A percentile compares a stretch with the other conserved stretches of the same genome.
phyloP scores from a whole-genome alignment of 1,140 invertebrate genomes.

The Lordiphosa stackelbergi region DNA sequence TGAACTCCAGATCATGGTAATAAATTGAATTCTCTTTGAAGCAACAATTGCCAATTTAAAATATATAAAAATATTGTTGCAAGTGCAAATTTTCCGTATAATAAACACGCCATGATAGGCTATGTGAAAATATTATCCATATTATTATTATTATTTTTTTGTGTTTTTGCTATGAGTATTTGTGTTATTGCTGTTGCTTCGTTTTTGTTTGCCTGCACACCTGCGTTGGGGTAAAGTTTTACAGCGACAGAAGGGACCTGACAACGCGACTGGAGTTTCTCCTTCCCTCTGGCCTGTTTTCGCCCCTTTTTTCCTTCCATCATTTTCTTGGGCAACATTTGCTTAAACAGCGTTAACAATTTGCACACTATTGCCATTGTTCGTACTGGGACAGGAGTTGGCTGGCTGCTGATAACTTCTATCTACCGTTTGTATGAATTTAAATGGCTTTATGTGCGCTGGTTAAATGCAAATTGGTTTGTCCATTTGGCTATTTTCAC shows the following conservation, averaged over 20 bases:
- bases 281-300: conserved; percentile 18
- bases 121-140: conserved; percentile 57
- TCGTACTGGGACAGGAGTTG: conserved; percentile 11
- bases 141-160: conserved; percentile 50
- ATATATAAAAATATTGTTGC: conserved; percentile 46
- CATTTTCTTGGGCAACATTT: conserved; percentile 55
- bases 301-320: conserved; percentile 25
- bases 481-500: conserved; percentile 1
- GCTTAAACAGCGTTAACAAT: conserved; percentile 69
- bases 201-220: neutral
- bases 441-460: conserved; percentile 63
- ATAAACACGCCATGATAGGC: conserved; percentile 26
- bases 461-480: conserved; percentile 19
- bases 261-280: no score
- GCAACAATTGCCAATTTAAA: no score
- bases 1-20: no score
- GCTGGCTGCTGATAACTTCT: conserved; percentile 41
- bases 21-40: no score
- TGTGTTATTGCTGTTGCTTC: conserved; percentile 14
- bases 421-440: conserved; percentile 58
- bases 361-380: conserved; percentile 65
- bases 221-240: conserved; percentile 3
- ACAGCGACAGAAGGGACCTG: neutral
- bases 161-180: conserved; percentile 25
- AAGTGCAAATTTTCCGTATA: conserved; percentile 50